Base-by-base conservation (phyloP, 2,888 invertebrate species). In the Dasypogon diadema region DNA sequence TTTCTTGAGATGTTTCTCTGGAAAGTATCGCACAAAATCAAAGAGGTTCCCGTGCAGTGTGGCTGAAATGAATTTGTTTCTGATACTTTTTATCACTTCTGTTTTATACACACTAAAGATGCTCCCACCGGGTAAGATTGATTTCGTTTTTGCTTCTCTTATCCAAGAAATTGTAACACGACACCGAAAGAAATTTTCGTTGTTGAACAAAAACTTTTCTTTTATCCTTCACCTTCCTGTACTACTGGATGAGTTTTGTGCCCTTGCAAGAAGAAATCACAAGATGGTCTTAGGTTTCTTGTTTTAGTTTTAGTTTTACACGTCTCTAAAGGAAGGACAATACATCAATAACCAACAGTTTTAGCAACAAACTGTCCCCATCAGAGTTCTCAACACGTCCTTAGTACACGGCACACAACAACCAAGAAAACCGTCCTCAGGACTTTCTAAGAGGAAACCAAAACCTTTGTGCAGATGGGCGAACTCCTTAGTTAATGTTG, bases 281-380 rank as follows among this genome's bases (percentile, higher is more conserved):
- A 70, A 70, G 54, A 70, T 70, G 70, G 42, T 70, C 30, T 54
- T 37, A 70, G 70, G 26, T 70, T 54, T 46, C 70, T 54, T 70
- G 51, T 30, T 54, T 70, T 22, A 51, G 51, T 30, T 54, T 70
- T 22, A 51, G 54, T 70, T 70, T 70, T 54, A 70, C 70, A 70
- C 54, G 70, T 70, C 68, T 51, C 18, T 54, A 10, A 30, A 70
- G 54, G 30, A 54, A 34, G 54, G 70, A 70, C 70, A 70, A 70
- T 54, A 70, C 70, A 70, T 70, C 70, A 70, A 70, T 70, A 70
- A 70, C 70, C 54, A 70, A 51, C 70, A 70, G 54, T 70, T 70
- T 70, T 70, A 70, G 70, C 70, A 70, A 70, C 70, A 70, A 70
- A 70, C 51, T 70, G 70, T 70, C 70, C 70, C 54, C 16, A 51